Evolutionary conservation across 2,113 vertebrate genomes (phyloP).

Genomic region (Struthio camelus): DNA sequence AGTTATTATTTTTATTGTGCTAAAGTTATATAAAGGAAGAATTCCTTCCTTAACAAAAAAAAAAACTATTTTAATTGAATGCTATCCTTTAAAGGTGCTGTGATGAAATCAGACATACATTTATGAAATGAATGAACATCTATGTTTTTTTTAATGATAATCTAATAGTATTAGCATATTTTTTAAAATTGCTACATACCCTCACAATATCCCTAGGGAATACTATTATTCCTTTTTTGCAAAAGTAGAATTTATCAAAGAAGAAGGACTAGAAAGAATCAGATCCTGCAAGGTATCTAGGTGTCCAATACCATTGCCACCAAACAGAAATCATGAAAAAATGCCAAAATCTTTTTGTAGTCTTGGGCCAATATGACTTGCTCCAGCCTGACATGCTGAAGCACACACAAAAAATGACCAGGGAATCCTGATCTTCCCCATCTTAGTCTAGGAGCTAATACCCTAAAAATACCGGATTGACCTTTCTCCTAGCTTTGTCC

Average conservation of each 20-base stretch:
- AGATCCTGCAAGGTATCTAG: neutral
- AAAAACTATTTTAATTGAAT: neutral
- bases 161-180: too few species aligned
- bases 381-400: neutral
- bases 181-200: too few species aligned
- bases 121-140: too few species aligned
- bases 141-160: too few species aligned
- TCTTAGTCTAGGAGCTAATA: neutral
- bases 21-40: neutral
- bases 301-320: neutral
- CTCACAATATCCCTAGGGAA: too few species aligned
- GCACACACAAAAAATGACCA: neutral
- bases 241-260: too few species aligned
- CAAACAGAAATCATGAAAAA: neutral
- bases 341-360: neutral
- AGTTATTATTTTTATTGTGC: neutral
- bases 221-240: too few species aligned
- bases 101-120: too few species aligned
- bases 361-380: neutral
- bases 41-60: neutral
- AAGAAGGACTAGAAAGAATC: neutral
- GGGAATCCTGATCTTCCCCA: neutral
- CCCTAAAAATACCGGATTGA: neutral
- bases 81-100: neutral
- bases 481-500: neutral